Base-by-base conservation (phyloP, 2,888 invertebrate genomes). In the Tetranychus truncatus region DNA sequence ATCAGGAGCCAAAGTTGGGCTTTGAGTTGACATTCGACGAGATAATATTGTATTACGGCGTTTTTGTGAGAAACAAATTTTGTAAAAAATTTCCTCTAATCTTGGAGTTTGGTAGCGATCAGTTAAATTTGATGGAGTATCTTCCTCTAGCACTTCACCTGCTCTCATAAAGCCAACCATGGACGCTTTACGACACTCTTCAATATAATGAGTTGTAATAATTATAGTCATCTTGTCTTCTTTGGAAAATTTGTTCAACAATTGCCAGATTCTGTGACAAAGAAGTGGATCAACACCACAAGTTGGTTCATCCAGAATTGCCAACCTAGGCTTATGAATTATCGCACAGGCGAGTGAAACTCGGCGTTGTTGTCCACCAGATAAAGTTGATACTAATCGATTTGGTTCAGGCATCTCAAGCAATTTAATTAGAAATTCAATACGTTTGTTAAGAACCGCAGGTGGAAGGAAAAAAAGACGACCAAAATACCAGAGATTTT, bases 231-330 rank as follows among this genome's bases (percentile, higher is more conserved):
- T 72, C 3, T 45, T 72, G 15, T 72, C 45, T 18, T 72, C 72
- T 15, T 4, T 18, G 9, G n/a, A 45, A 20, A 72, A 45, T 72
- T 72, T 34, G 11, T n/a, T 6, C 18, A 72, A 18, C 11, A 45
- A n/a, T 72, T n/a, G 34, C 72, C 72, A 72, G 11, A 72, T 72
- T 45, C 18, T 24, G 5, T 34, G n/a, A 24, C 72, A 8, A 24
- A 72, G 44, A 44, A 45, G 1, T 8, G 72, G 72, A 45, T 72
- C 72, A 20, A 72, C 72, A 44, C 72, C 72, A 20, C n/a, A 20
- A 4, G 72, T 72, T 7, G 72, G 72, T 20, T 72, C 72, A 72
- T 72, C 72, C 8, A 76, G 66, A 18, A 72, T 72, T 15, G 45
- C 45, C 20, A 72, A 72, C 15, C 45, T 34, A 18, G 72, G 72